These are phyloP conservation scores for Caiman crocodilus DNA, from an alignment of 2,797 vertebrate genomes.

Conservation along the genomic window DNA sequence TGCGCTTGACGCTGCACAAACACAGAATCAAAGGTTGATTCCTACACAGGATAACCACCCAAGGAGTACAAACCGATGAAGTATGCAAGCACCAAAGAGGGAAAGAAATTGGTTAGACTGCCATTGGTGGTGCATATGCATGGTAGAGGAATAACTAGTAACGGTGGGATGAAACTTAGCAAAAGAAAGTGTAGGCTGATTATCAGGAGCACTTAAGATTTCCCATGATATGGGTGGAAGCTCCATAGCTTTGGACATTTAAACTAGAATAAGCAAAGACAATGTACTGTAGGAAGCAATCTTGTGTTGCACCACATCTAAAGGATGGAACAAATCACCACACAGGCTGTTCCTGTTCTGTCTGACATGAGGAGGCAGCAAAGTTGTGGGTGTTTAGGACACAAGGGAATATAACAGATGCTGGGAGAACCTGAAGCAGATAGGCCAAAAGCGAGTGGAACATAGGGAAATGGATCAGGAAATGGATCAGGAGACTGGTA, in stretches of 20 bases:
- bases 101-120: neutral
- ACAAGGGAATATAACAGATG: constrained; percentile 54
- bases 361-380: neutral
- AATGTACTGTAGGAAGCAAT: neutral
- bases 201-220: neutral
- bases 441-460: constrained; percentile 41
- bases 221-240: neutral
- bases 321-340: neutral
- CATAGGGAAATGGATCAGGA: constrained; percentile 21
- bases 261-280: neutral
- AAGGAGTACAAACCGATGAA: rapidly evolving
- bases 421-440: constrained; percentile 50
- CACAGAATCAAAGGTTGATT: neutral
- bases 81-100: neutral
- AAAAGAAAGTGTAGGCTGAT: neutral
- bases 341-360: neutral
- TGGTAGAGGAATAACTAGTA: neutral
- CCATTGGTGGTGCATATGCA: neutral
- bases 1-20: neutral
- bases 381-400: constrained; percentile 3
- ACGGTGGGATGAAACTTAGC: neutral
- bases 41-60: neutral
- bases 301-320: neutral
- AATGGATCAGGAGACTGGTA: neutral
- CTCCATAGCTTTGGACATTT: neutral